Evolutionary conservation across 1,140 invertebrate species (phyloP).

Genomic region (Diachasmimorpha longicaudata): DNA sequence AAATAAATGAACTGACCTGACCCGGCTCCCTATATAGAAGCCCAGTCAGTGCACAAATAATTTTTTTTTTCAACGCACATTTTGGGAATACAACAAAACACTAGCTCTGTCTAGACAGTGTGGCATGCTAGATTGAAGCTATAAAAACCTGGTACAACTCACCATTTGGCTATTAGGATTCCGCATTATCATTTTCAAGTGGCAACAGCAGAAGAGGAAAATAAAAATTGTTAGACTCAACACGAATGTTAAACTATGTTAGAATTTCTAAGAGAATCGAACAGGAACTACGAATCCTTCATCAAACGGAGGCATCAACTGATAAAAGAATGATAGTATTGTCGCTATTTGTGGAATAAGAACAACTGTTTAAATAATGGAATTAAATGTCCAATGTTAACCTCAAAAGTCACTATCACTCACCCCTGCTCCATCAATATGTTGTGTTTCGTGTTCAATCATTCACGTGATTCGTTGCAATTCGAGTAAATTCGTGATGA

Average conservation of each 20-base stretch:
- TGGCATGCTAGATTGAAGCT: not conserved
- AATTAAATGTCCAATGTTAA: not conserved
- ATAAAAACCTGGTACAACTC: slow-evolving; percentile 12
- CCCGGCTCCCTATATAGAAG: not conserved
- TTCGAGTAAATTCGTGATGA: not conserved
- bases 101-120: not conserved
- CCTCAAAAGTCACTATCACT: not conserved
- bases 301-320: not conserved
- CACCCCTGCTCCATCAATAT: not conserved
- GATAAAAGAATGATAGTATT: not conserved
- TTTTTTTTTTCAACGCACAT: not conserved
- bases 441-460: not conserved
- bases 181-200: slow-evolving; percentile 31
- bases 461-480: not conserved
- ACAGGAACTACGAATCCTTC: not conserved
- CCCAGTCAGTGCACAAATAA: not conserved
- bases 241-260: not conserved
- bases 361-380: too few species aligned
- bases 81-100: not conserved
- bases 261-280: not conserved
- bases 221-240: not conserved
- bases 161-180: slow-evolving; percentile 30
- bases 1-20: not conserved
- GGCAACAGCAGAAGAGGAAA: slow-evolving; percentile 17
- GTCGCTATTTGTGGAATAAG: too few species aligned